Evolutionary conservation across 2,113 vertebrate species (phyloP).

Genomic region (Siniperca chuatsi): DNA sequence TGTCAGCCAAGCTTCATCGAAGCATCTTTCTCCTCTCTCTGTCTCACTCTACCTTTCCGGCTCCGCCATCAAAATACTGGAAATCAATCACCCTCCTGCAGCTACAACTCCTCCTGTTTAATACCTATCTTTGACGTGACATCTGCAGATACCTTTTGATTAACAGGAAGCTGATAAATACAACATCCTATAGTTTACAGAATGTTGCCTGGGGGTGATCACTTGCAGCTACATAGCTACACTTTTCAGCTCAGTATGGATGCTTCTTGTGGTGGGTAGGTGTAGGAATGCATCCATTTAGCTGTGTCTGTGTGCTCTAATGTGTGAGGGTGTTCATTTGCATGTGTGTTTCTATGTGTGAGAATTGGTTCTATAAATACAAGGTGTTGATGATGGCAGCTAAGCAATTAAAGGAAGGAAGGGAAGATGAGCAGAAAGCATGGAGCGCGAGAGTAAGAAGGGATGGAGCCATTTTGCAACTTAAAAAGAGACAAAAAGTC

Average conservation of each 20-base stretch:
- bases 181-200: slow-evolving; percentile 52
- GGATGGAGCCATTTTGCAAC: slow-evolving; percentile 30
- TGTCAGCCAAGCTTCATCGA: slow-evolving; percentile 66
- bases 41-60: slow-evolving; percentile 19
- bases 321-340: slow-evolving; percentile 57
- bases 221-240: background rate
- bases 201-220: slow-evolving; percentile 24
- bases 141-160: slow-evolving; percentile 62
- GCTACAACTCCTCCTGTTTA: slow-evolving; percentile 60
- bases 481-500: slow-evolving; percentile 37
- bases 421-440: slow-evolving; percentile 32
- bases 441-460: slow-evolving; percentile 28
- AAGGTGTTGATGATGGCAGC: slow-evolving; percentile 75
- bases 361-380: slow-evolving; percentile 79
- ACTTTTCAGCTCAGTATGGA: background rate
- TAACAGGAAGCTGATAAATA: slow-evolving; percentile 60
- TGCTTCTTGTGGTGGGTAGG: slow-evolving; percentile 2
- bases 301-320: slow-evolving; percentile 3
- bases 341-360: slow-evolving; percentile 66
- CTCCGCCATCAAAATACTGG: slow-evolving; percentile 59
- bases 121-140: slow-evolving; percentile 46
- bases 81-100: slow-evolving; percentile 66
- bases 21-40: slow-evolving; percentile 55
- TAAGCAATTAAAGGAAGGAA: slow-evolving; percentile 54
- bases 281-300: slow-evolving; percentile 25